phyloP scores from a whole-genome alignment of 2,888 invertebrate genomes.

The Terebella lapidaria region DNA sequence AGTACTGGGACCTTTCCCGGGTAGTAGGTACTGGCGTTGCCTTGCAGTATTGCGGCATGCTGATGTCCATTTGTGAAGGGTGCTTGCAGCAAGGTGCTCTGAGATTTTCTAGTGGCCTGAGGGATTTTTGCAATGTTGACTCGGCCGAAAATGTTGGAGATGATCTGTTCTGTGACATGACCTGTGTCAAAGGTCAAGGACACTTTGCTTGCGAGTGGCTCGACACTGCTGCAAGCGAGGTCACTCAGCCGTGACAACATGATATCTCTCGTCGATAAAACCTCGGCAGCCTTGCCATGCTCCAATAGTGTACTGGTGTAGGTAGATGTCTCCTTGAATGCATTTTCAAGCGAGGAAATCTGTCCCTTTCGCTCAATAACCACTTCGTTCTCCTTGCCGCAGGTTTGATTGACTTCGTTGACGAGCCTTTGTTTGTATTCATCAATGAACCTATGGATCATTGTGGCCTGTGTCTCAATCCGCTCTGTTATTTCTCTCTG shows the following conservation, averaged over 20 bases:
- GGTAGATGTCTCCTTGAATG: slow-evolving; percentile 4
- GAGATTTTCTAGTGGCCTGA: slow-evolving; percentile 17
- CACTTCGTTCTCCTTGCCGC: not conserved
- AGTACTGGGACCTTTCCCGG: too few species aligned
- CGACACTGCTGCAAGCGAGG: slow-evolving; percentile 31
- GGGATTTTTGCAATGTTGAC: slow-evolving; percentile 23
- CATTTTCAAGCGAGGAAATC: not conserved
- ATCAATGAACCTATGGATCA: slow-evolving; percentile 35
- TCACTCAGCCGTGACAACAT: slow-evolving; percentile 34
- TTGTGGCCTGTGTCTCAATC: slow-evolving; percentile 32
- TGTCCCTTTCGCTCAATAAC: not conserved
- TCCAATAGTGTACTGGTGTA: slow-evolving; percentile 25
- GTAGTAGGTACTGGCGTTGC: not conserved
- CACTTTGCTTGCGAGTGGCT: slow-evolving; percentile 29
- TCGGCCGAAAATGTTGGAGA: slow-evolving; percentile 34
- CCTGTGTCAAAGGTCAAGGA: slow-evolving; percentile 31
- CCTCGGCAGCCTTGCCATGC: slow-evolving; percentile 36
- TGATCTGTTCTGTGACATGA: slow-evolving; percentile 26
- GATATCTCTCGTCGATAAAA: slow-evolving; percentile 28
- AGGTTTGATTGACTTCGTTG: slow-evolving; percentile 20
- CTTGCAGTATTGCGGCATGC: slow-evolving; percentile 15
- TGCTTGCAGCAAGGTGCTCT: not conserved
- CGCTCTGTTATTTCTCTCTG: slow-evolving; percentile 21
- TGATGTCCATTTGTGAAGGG: slow-evolving; percentile 10
- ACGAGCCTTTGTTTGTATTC: slow-evolving; percentile 26